Conservation (phyloP, 2,113 vertebrate genomes). For the Thalassoma bifasciatum region DNA sequence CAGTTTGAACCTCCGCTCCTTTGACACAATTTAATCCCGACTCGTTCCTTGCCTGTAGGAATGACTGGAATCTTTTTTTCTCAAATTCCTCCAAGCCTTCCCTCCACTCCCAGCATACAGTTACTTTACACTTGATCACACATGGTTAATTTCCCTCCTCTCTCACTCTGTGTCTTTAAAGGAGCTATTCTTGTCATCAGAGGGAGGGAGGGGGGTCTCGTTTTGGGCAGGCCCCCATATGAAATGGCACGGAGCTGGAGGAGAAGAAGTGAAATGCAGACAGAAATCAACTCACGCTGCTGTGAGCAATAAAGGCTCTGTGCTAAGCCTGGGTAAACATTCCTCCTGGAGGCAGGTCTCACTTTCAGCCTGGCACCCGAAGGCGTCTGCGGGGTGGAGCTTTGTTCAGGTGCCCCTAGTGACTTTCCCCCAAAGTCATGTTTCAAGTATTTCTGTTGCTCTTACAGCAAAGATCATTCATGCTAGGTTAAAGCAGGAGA, state of each 20-base stretch:
- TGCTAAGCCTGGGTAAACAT: conserved; percentile 76
- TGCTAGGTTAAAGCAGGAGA: conserved; percentile 6
- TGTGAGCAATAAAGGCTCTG: conserved; percentile 58
- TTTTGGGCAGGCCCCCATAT: conserved; percentile 59
- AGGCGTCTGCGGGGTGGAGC: conserved; percentile 49
- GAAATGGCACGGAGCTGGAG: conserved; percentile 56
- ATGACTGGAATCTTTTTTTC: conserved; percentile 65
- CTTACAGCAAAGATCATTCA: conserved; percentile 29
- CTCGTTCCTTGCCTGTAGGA: conserved; percentile 42
- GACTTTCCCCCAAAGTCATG: conserved; percentile 45
- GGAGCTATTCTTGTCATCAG: conserved; percentile 66
- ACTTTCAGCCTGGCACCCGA: conserved; percentile 69
- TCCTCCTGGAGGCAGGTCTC: conserved; percentile 70
- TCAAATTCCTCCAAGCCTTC: conserved; percentile 47
- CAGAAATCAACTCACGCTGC: conserved; percentile 58
- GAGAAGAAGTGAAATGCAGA: conserved; percentile 59
- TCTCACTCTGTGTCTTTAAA: conserved; percentile 56
- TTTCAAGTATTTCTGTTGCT: conserved; percentile 40
- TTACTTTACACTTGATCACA: conserved; percentile 61
- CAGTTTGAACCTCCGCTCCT: neutral
- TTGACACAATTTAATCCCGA: conserved; percentile 6
- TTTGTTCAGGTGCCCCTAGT: conserved; percentile 50
- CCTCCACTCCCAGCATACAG: conserved; percentile 20
- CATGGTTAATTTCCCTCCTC: conserved; percentile 56
- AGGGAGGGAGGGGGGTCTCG: conserved; percentile 16